Conservation (phyloP, 2,888 invertebrate genomes). For the Sinelater perroti region DNA sequence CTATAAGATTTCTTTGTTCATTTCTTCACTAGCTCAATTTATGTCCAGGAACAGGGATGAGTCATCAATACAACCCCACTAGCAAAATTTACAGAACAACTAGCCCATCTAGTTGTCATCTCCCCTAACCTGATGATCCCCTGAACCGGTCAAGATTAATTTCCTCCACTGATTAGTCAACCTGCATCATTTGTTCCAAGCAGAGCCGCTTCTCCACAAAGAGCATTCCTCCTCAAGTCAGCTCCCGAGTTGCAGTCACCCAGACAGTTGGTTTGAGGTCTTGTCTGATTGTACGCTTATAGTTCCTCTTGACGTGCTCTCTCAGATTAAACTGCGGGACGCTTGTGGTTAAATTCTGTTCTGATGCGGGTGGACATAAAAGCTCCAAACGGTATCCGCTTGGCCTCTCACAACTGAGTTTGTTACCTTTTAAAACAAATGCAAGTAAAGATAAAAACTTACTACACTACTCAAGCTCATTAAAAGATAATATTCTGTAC, state of each 20-base stretch:
- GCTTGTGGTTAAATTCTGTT: slow-evolving; percentile 44
- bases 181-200: slow-evolving; percentile 82
- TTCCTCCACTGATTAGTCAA: slow-evolving; percentile 73
- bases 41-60: too few species aligned
- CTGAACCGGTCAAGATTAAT: too few species aligned
- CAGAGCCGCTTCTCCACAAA: slow-evolving; percentile 73
- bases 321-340: slow-evolving; percentile 65
- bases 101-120: too few species aligned
- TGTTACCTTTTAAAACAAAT: slow-evolving; percentile 61
- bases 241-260: slow-evolving; percentile 61
- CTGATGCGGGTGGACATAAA: slow-evolving; percentile 42
- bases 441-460: slow-evolving; percentile 63
- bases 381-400: slow-evolving; percentile 55
- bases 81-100: too few species aligned
- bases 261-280: slow-evolving; percentile 36
- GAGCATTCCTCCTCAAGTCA: slow-evolving; percentile 48
- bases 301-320: slow-evolving; percentile 54
- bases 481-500: slow-evolving; percentile 63
- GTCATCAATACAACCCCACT: too few species aligned
- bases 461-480: slow-evolving; percentile 64
- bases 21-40: too few species aligned
- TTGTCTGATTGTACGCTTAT: slow-evolving; percentile 43
- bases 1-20: too few species aligned
- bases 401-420: slow-evolving; percentile 37
- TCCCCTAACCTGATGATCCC: too few species aligned